A percentile compares a stretch with the other conserved stretches of the same genome.
Conservation (phyloP, 1,140 invertebrate genomes). For the Proctacanthus coquilletti region DNA sequence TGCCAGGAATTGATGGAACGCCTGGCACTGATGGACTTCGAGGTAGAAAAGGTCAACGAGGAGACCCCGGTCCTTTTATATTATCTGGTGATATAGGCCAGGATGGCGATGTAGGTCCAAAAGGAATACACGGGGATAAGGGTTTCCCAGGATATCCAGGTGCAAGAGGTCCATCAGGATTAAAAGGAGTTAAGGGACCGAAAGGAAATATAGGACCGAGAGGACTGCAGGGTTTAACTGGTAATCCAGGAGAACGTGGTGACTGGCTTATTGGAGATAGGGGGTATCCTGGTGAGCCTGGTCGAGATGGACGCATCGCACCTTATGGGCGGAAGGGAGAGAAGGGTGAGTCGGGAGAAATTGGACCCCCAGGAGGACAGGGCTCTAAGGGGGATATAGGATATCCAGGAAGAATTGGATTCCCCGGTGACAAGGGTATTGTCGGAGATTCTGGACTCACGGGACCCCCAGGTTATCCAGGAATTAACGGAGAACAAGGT, state of each 20-base stretch:
- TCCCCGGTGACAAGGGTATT: constrained; percentile 34
- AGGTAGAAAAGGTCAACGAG: constrained; percentile 36
- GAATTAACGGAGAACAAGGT: constrained; percentile 38
- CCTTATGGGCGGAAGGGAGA: constrained; percentile 41
- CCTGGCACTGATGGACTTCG: constrained; percentile 26
- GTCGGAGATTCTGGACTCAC: constrained; percentile 29
- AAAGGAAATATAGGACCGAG: constrained; percentile 27
- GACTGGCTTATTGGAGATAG: constrained; percentile 34
- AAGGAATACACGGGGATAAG: constrained; percentile 33
- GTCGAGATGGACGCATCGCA: constrained; percentile 37
- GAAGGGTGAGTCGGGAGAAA: constrained; percentile 31
- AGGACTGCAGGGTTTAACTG: constrained; percentile 23
- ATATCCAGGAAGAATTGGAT: constrained; percentile 38
- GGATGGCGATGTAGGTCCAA: constrained; percentile 24
- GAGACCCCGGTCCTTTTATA: constrained; percentile 31
- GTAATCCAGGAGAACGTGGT: constrained; percentile 38
- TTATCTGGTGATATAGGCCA: constrained; percentile 28
- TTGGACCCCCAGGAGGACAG: constrained; percentile 12
- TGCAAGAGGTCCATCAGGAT: constrained; percentile 13
- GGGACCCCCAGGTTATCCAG: constrained; percentile 34
- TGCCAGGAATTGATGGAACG: constrained; percentile 25
- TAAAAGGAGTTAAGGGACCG: constrained; percentile 16
- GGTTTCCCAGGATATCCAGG: constrained; percentile 16
- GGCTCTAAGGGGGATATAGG: constrained; percentile 26
- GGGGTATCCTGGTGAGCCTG: constrained; percentile 37